These are phyloP conservation scores for Carcina quercana DNA, from an alignment of 2,888 invertebrate genomes.

Conservation along the genomic window DNA sequence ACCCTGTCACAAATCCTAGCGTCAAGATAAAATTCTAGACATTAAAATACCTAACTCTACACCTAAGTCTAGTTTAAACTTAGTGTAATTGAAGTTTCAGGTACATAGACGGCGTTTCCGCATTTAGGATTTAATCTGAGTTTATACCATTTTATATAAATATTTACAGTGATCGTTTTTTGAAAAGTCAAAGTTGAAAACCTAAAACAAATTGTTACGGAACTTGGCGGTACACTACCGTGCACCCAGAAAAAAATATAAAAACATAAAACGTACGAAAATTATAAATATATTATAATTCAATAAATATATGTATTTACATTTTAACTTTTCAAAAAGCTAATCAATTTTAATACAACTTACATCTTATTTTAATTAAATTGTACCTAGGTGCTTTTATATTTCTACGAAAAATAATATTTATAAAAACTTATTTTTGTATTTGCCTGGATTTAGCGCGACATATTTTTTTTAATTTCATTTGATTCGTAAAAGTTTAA, in stretches of 20 bases:
- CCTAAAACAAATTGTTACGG: too few species aligned
- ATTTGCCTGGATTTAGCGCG: too few species aligned
- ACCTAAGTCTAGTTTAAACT: constrained; percentile 57
- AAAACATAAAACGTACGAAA: neutral
- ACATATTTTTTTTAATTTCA: too few species aligned
- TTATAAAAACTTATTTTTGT: constrained; percentile 15
- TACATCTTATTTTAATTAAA: constrained; percentile 31
- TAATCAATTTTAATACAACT: constrained; percentile 21
- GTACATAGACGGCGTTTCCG: constrained; percentile 63
- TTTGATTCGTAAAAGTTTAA: too few species aligned
- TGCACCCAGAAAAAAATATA: too few species aligned
- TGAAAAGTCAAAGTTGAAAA: constrained; percentile 29
- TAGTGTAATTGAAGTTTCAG: constrained; percentile 71
- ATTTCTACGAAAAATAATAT: constrained; percentile 18
- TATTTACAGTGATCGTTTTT: constrained; percentile 42
- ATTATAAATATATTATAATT: neutral
- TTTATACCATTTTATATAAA: constrained; percentile 22
- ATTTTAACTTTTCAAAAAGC: constrained; percentile 24
- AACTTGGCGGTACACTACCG: too few species aligned
- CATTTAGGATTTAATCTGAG: constrained; percentile 39
- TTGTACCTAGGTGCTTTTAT: constrained; percentile 62
- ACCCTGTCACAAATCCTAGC: constrained; percentile 68
- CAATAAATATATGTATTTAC: neutral
- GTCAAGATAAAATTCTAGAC: constrained; percentile 58
- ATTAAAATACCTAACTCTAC: constrained; percentile 56